A percentile compares a stretch with the other conserved stretches of the same genome.
phyloP scores from a whole-genome alignment of 2,797 vertebrate genomes.

The Nyctalus aviator region DNA sequence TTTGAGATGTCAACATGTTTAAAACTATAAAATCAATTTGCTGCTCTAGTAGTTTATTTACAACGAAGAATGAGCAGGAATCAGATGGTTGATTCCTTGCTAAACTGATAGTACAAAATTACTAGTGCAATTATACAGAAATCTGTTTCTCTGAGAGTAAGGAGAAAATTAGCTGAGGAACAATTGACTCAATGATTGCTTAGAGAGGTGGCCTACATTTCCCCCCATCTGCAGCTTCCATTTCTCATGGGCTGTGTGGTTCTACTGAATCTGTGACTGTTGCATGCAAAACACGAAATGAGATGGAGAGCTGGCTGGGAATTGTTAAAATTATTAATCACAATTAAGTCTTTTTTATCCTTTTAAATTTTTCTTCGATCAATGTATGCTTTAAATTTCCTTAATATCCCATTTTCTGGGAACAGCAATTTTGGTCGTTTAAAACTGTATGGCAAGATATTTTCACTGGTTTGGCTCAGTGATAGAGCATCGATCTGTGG shows the following conservation, averaged over 20 bases:
- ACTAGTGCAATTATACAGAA: not conserved
- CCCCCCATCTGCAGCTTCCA: not conserved
- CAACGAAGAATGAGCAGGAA: not conserved
- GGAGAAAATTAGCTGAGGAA: not conserved
- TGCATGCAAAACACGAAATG: not conserved
- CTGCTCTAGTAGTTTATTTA: slow-evolving; percentile 11
- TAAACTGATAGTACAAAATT: slow-evolving; percentile 22
- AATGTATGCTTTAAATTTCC: not conserved
- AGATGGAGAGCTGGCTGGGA: not conserved
- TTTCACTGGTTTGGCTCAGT: not conserved
- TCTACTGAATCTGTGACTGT: not conserved
- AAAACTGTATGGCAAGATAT: not conserved
- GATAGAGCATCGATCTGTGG: too few relatives aligned
- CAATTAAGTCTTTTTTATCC: not conserved
- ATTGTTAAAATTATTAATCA: not conserved
- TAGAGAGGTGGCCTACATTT: not conserved
- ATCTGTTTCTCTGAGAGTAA: not conserved
- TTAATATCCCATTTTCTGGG: not conserved
- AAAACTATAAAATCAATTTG: not conserved
- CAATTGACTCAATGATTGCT: not conserved
- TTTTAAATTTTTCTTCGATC: not conserved
- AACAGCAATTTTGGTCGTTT: not conserved
- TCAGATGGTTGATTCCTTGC: not conserved
- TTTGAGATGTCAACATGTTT: not conserved
- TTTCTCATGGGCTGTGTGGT: not conserved